phyloP scores from a whole-genome alignment of 2,797 vertebrate species.

The Monodelphis domestica region DNA sequence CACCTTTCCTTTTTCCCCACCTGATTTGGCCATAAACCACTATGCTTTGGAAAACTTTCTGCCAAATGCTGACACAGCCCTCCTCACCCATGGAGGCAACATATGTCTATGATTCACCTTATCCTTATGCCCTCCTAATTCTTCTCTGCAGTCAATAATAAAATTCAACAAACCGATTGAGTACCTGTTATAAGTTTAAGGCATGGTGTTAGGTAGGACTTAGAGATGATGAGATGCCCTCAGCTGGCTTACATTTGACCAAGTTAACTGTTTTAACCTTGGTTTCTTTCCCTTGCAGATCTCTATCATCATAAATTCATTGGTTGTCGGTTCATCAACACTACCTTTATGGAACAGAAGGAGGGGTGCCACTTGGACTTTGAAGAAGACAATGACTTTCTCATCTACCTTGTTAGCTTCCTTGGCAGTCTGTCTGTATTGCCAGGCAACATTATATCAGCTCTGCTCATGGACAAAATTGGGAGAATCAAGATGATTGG shows the following conservation, averaged over 20 bases:
- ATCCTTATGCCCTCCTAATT: not conserved
- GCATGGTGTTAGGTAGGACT: not conserved
- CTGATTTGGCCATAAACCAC: not conserved
- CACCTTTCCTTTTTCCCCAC: not conserved
- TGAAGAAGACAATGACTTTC: slow-evolving; percentile 95
- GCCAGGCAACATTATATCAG: slow-evolving; percentile 97
- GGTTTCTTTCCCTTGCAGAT: slow-evolving; percentile 85
- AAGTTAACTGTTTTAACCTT: not conserved
- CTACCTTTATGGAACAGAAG: slow-evolving; percentile 91
- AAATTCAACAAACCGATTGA: not conserved
- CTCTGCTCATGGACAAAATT: slow-evolving; percentile 96
- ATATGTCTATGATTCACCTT: not conserved
- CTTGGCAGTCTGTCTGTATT: slow-evolving; percentile 95
- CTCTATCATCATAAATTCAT: slow-evolving; percentile 95
- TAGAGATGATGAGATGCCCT: not conserved
- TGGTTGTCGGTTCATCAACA: slow-evolving; percentile 92
- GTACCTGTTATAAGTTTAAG: not conserved
- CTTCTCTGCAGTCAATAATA: not conserved
- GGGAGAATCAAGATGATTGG: slow-evolving; percentile 97
- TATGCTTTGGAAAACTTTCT: slow-evolving; percentile 1
- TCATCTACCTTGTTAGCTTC: slow-evolving; percentile 98
- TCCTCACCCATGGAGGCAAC: fast-evolving
- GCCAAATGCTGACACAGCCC: not conserved
- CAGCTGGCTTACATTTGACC: not conserved
- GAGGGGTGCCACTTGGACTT: slow-evolving; percentile 96